Evolutionary conservation across 2,888 invertebrate species (phyloP), one percentile per base, ranked within the genome.

Genomic region (Gasteruption jaculator): DNA sequence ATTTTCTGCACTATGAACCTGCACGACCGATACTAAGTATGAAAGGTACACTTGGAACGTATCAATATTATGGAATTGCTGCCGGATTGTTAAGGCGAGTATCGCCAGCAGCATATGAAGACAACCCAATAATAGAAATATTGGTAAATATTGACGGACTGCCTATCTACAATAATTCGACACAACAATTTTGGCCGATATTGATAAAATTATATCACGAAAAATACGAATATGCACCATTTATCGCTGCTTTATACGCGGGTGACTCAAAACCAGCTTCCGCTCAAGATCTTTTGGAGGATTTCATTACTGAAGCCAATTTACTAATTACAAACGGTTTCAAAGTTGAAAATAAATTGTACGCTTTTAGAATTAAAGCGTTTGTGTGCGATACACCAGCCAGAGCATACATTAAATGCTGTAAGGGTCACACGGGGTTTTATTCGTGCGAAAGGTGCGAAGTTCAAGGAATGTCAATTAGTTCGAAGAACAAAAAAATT

Each of bases 241-340:
- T 46, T 15, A n/a, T 40, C 8, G 35, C 38, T 22, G 46, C 46
- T 26, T n/a, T 46, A 5, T 46, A 39, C 19, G 27, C 37, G 14
- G 43, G 46, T 1, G 30, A 46, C 20, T 43, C 43, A 6, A 46
- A 46, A 33, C 46, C 46, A 11, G 22, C 10, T 6, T 32, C 20
- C 18, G 20, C 29, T 2, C 11, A 26, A 11, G 33, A 46, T 7
- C 43, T 18, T 38, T 24, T 46, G 8, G 4, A 14, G 11, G 31
- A 40, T n/a, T 36, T 46, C 16, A 41, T 46, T 3, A 15, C 20
- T 16, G 43, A 46, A 42, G 8, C 31, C 3, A 36, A 32, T 15
- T 6, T 8, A 18, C 21, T 39, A 3, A 27, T 43, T 20, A 1
- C 10, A 6, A 24, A 31, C 14, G 40, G 43, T 11, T 18, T 46